Evolutionary conservation across 2,888 invertebrate genomes (phyloP), one percentile per base, ranked within the genome.

Genomic region (Drosophila pseudotalamancana): DNA sequence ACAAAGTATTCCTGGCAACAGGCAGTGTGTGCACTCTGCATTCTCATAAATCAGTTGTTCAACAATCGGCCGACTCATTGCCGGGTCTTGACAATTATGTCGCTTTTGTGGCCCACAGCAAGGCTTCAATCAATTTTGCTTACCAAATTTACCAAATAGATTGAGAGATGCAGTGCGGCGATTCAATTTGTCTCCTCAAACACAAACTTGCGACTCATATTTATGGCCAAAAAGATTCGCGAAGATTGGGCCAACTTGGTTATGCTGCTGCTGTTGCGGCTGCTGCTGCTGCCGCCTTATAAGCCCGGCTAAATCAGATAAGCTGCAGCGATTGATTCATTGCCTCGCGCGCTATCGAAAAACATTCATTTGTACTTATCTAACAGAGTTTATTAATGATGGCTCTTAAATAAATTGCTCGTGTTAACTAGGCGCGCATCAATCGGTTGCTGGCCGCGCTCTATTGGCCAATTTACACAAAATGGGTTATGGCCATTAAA

Each of bases 131-230:
- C 73, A 78, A 63, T 63, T 69, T 32, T 25, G 18, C 37, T 42
- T 23, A 12, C 16, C 16, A 11, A 31, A 27, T 39, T 49, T 40
- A 46, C 51, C 31, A 18, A 35, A 51, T 18, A 55, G 75, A 76
- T 76, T 71, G 64, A 78, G 78, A 67, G 72, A 67, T 78, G 72
- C 73, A 60, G 16, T 18, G 46, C 65, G 35, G 66, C 75, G 67
- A 74, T 71, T 77, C 78, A 75, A 77, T 76, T 76, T 77, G 59
- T 61, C 62, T 14, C 64, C 60, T 62, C 64, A 74, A 70, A 25
- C 49, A 27, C 18, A 9, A 25, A 27, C 27, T 37, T 39, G 37
- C 18, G 29, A 9, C 49, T 53, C 53, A 64, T 37, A 70, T 76
- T 73, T 76, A 76, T 70, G 64, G 64, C 25, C 34, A 54, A 4